Evolutionary conservation across 2,888 invertebrate species (phyloP), one percentile per base, ranked within the genome.

Genomic region (Lasioglossum lativentre): DNA sequence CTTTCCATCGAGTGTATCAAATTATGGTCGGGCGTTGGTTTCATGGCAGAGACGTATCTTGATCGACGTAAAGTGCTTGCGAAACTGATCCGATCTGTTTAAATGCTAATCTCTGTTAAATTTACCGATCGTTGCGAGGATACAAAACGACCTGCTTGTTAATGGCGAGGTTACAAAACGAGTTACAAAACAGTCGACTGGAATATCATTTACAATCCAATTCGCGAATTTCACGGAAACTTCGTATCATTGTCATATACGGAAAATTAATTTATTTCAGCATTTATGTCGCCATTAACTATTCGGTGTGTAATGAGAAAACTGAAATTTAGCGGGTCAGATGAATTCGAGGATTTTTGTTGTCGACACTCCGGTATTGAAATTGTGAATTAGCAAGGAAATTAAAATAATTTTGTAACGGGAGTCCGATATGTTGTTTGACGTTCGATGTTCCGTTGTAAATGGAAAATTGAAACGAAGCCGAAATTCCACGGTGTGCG

Each of bases 1-100:
- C 66, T 66, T 66, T 66, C 66, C 66, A 38, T 23, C 66, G 34
- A 19, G 66, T 38, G 66, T 34, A 66, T 66, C 34, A 66, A 38
- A 66, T 66, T 66, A 30, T 66, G 66, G 66, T 30, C 23, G 34
- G 23, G 10, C 66, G 34, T 30, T 34, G 34, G 66, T 66, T 66
- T 34, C 66, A 23, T 23, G 19, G 34, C 23, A 12, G 66, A 10
- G 34, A 66, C 10, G 34, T 34, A 66, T 34, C 66, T 10, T 23
- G 66, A 66, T 66, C 66, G 34, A 23, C 34, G 66, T 38, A 19
- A 66, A 34, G 23, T 30, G 66, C 19, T 66, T 10, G 66, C 34
- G 10, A 66, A 66, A 34, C 66, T 23, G 66, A 30, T 66, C 34
- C 30, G 34, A 66, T 66, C 34, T 3, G 66, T 34, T 66, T 34